Evolutionary conservation across 2,797 vertebrate species (phyloP).

Genomic region (Scomberomorus guttatus): DNA sequence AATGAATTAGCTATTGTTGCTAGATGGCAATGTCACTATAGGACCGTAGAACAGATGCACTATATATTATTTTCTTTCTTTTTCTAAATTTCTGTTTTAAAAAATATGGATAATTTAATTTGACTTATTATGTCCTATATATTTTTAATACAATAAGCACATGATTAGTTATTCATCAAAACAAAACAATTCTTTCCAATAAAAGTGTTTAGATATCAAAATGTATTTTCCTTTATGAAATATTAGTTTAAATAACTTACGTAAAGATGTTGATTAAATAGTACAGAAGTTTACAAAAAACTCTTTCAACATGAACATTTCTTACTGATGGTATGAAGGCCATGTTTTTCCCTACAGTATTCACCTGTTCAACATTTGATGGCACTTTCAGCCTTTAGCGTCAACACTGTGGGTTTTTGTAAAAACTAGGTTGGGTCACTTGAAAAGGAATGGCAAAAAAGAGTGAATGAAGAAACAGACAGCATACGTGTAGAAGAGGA

Average conservation of each 20-base stretch:
- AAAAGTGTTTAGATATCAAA: too few species aligned
- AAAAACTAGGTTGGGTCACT: constrained; percentile 41
- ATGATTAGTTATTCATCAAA: too few species aligned
- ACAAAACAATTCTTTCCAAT: too few species aligned
- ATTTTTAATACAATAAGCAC: too few species aligned
- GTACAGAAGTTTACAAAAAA: not conserved
- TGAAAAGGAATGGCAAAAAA: constrained; percentile 58
- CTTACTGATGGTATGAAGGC: not conserved
- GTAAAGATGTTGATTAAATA: not conserved
- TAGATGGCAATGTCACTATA: too few species aligned
- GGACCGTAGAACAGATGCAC: too few species aligned
- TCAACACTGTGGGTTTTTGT: constrained; percentile 27
- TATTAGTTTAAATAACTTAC: not conserved
- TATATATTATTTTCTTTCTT: too few species aligned
- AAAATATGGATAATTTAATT: too few species aligned
- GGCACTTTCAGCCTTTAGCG: constrained; percentile 41
- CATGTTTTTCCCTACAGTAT: not conserved
- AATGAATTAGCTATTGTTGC: too few species aligned
- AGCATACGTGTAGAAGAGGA: constrained; percentile 81
- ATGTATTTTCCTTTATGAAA: too few species aligned
- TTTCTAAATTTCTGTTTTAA: too few species aligned
- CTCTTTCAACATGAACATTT: not conserved
- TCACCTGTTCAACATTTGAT: constrained; percentile 56
- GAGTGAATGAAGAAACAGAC: constrained; percentile 83
- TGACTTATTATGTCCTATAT: too few species aligned